Conservation (phyloP, 2,888 invertebrate genomes). For the Orchestes rusci region DNA sequence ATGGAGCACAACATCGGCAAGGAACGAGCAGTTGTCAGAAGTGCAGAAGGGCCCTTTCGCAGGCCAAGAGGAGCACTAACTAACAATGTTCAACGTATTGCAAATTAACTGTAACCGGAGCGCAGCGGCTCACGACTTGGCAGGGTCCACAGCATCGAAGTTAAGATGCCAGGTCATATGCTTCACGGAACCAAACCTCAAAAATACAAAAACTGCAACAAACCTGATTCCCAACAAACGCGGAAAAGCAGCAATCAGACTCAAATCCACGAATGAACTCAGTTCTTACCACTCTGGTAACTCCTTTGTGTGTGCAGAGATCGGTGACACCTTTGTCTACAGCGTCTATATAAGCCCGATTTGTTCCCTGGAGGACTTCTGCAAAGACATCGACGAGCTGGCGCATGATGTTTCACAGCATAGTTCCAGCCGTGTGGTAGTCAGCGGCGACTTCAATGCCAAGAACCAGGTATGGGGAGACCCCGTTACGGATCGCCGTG, state of each 20-base stretch:
- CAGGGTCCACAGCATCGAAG: background rate
- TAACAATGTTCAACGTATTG: no score
- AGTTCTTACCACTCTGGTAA: background rate
- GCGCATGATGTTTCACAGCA: background rate
- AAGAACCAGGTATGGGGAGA: background rate
- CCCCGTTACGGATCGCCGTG: background rate
- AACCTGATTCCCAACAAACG: background rate
- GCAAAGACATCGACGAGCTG: background rate
- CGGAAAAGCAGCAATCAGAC: background rate
- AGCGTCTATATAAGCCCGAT: background rate
- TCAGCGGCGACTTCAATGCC: slow-evolving; percentile 5
- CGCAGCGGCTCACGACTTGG: background rate
- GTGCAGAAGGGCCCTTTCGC: background rate
- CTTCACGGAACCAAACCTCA: background rate
- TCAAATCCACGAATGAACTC: no score
- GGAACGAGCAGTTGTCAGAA: background rate
- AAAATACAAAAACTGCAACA: background rate
- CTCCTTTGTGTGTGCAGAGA: background rate
- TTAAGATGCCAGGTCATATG: background rate
- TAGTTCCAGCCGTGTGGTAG: background rate
- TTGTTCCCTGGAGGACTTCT: background rate
- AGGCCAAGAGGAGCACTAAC: background rate
- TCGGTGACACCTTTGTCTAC: background rate
- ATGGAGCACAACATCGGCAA: background rate
- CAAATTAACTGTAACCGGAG: background rate